phyloP scores from a whole-genome alignment of 2,888 invertebrate genomes.

The Pseudoips prasinana region DNA sequence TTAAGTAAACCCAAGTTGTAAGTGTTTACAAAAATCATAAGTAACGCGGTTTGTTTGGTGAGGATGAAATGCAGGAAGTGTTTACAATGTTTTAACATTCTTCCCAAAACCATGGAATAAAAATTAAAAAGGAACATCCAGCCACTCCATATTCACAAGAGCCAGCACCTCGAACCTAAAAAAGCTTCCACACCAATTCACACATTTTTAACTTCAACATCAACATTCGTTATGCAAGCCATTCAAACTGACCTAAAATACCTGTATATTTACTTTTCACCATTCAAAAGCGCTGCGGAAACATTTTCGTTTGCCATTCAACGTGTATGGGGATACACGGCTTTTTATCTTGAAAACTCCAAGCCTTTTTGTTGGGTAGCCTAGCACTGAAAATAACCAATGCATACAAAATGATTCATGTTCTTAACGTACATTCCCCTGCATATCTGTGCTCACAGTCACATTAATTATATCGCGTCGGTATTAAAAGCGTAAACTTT shows the following conservation, averaged over 20 bases:
- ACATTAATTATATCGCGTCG: constrained; percentile 51
- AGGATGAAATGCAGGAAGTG: too few relatives aligned
- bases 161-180: too few relatives aligned
- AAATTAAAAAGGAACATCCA: constrained; percentile 1
- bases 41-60: too few relatives aligned
- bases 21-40: too few relatives aligned
- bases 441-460: constrained; percentile 44
- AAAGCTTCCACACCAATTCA: constrained; percentile 3
- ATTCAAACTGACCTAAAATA: constrained; percentile 32
- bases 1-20: too few relatives aligned
- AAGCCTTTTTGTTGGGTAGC: constrained; percentile 38
- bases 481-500: constrained; percentile 33
- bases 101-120: not conserved
- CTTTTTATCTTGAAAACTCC: constrained; percentile 42
- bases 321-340: constrained; percentile 25
- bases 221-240: constrained; percentile 21
- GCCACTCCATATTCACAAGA: too few relatives aligned
- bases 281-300: constrained; percentile 30
- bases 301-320: constrained; percentile 35
- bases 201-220: constrained; percentile 13
- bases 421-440: constrained; percentile 45
- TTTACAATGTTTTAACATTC: constrained; percentile 25
- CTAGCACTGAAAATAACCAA: constrained; percentile 53
- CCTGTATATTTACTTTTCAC: constrained; percentile 23
- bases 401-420: constrained; percentile 71